phyloP scores from a whole-genome alignment of 1,140 invertebrate species.

The Bombus soroeensis region DNA sequence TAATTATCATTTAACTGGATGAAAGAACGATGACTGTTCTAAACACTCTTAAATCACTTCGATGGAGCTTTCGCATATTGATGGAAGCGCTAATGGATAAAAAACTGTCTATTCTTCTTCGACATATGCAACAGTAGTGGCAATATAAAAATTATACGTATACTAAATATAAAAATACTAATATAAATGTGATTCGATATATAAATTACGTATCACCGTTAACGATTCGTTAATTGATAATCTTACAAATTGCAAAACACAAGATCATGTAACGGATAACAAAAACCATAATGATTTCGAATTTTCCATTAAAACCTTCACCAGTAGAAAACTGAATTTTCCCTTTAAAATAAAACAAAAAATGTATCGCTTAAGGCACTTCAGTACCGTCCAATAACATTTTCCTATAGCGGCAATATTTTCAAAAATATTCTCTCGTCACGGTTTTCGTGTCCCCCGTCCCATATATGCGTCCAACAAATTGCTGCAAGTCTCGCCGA shows the following conservation, averaged over 20 bases:
- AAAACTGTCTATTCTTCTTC: not conserved
- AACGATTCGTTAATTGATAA: not conserved
- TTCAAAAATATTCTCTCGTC: not conserved
- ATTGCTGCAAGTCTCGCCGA: not conserved
- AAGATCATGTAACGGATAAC: too few species aligned
- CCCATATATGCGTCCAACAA: not conserved
- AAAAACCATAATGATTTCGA: not conserved
- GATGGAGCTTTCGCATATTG: too few species aligned
- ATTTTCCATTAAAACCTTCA: not conserved
- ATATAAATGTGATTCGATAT: not conserved
- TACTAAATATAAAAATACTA: not conserved
- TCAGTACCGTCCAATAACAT: not conserved
- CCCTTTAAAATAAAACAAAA: not conserved
- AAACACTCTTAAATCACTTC: too few species aligned
- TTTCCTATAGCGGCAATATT: not conserved
- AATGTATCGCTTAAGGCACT: not conserved
- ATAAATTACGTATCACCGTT: not conserved
- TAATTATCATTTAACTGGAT: not conserved
- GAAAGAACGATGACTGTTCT: not conserved
- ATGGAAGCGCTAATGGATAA: not conserved
- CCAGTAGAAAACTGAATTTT: not conserved
- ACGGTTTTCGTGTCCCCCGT: not conserved
- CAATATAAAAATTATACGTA: not conserved
- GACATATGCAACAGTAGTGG: not conserved
- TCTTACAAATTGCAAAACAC: not conserved